Conservation (phyloP, 2,888 invertebrate species). For the Brenthis daphne region DNA sequence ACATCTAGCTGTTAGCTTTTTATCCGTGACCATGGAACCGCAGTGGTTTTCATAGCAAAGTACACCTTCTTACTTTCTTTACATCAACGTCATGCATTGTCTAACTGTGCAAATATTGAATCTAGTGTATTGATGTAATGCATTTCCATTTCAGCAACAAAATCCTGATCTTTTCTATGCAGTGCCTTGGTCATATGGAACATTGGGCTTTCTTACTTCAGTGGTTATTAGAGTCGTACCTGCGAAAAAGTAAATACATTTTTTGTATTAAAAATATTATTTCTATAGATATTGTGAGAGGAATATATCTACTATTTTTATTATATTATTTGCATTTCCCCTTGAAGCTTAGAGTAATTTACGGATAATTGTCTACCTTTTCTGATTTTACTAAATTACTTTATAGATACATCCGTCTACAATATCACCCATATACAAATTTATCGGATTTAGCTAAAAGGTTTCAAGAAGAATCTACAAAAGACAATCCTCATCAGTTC, state of each 20-base stretch:
- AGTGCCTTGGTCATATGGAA: slow-evolving; percentile 93
- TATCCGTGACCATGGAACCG: no score
- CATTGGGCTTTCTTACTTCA: slow-evolving; percentile 90
- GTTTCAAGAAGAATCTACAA: slow-evolving; percentile 78
- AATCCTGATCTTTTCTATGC: slow-evolving; percentile 89
- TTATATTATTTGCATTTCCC: no score
- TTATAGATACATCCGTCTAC: slow-evolving; percentile 83
- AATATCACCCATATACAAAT: slow-evolving; percentile 84
- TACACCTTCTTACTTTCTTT: no score
- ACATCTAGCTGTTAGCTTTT: no score
- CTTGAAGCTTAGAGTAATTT: no score
- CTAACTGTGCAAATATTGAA: background rate
- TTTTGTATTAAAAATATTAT: no score
- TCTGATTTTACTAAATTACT: background rate
- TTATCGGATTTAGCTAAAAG: slow-evolving; percentile 74
- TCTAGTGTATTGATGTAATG: background rate
- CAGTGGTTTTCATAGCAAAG: no score
- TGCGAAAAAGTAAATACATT: slow-evolving; percentile 81
- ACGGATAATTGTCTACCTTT: no score
- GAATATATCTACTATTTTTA: no score
- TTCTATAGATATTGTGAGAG: no score
- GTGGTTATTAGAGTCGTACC: slow-evolving; percentile 88
- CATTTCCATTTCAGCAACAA: slow-evolving; percentile 82
- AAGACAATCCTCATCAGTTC: slow-evolving; percentile 84
- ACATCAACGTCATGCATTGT: background rate